Evolutionary conservation across 2,888 invertebrate genomes (phyloP).

Genomic region (Sicus ferrugineus): DNA sequence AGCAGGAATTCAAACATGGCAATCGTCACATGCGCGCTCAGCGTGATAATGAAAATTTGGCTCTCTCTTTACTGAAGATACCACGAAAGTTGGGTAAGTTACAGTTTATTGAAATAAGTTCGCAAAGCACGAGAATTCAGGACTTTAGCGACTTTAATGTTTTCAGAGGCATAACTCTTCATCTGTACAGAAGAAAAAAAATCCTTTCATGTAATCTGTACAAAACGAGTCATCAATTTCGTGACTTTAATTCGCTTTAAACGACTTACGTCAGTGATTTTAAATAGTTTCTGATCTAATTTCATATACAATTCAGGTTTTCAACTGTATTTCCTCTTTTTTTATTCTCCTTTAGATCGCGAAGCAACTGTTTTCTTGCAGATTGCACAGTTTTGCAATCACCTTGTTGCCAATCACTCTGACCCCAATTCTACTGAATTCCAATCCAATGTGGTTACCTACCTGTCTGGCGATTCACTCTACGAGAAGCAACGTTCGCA

Average conservation of each 20-base stretch:
- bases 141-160: too few species aligned
- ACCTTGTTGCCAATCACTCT: slow-evolving; percentile 65
- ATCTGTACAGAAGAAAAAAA: too few species aligned
- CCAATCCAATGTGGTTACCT: slow-evolving; percentile 72
- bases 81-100: slow-evolving; percentile 78
- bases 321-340: too few species aligned
- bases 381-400: slow-evolving; percentile 64
- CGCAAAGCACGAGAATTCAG: too few species aligned
- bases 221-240: too few species aligned
- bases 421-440: slow-evolving; percentile 64
- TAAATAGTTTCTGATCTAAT: neutral
- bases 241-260: neutral
- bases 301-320: neutral
- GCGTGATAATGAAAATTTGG: slow-evolving; percentile 80
- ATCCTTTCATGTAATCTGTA: too few species aligned
- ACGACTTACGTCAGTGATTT: too few species aligned
- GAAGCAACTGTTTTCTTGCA: slow-evolving; percentile 62
- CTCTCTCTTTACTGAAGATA: slow-evolving; percentile 76
- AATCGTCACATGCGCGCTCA: slow-evolving; percentile 88
- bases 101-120: too few species aligned
- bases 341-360: slow-evolving; percentile 53
- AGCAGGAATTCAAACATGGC: slow-evolving; percentile 84
- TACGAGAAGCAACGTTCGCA: slow-evolving; percentile 62
- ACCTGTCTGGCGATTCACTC: slow-evolving; percentile 73
- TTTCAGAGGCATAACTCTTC: too few species aligned